phyloP scores from a whole-genome alignment of 2,888 invertebrate genomes.

The Caenorhabditis sp. region DNA sequence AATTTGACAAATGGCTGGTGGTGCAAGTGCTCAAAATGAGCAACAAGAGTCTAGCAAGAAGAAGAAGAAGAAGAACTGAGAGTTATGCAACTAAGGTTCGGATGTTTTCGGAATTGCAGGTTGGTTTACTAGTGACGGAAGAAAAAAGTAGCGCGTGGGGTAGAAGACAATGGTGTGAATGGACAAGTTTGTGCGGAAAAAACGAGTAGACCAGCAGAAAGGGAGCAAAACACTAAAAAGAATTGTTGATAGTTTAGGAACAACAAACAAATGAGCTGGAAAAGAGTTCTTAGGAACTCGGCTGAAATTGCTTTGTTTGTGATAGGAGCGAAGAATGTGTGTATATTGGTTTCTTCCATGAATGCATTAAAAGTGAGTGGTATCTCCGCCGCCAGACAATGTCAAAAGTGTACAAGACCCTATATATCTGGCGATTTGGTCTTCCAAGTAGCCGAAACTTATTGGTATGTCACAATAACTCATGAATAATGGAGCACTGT shows the following conservation, averaged over 20 bases:
- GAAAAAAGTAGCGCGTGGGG: constrained; percentile 21
- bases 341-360: constrained; percentile 48
- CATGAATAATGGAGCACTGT: too few relatives aligned
- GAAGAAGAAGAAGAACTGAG: too few relatives aligned
- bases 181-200: constrained; percentile 3
- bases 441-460: too few relatives aligned
- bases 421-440: background rate
- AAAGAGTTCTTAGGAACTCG: background rate
- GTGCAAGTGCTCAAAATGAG: too few relatives aligned
- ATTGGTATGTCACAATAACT: too few relatives aligned
- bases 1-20: constrained; percentile 45
- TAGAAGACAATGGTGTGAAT: constrained; percentile 44
- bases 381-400: constrained; percentile 37
- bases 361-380: constrained; percentile 53
- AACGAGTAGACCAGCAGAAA: constrained; percentile 21
- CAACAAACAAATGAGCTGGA: background rate
- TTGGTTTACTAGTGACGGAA: constrained; percentile 9
- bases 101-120: constrained; percentile 1
- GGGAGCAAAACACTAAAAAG: background rate
- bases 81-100: too few relatives aligned
- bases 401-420: constrained; percentile 48
- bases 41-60: background rate
- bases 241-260: background rate
- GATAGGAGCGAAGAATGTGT: constrained; percentile 39
- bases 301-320: constrained; percentile 45